Evolutionary conservation across 1,140 invertebrate species (phyloP).

Genomic region (Lucilia cuprina): DNA sequence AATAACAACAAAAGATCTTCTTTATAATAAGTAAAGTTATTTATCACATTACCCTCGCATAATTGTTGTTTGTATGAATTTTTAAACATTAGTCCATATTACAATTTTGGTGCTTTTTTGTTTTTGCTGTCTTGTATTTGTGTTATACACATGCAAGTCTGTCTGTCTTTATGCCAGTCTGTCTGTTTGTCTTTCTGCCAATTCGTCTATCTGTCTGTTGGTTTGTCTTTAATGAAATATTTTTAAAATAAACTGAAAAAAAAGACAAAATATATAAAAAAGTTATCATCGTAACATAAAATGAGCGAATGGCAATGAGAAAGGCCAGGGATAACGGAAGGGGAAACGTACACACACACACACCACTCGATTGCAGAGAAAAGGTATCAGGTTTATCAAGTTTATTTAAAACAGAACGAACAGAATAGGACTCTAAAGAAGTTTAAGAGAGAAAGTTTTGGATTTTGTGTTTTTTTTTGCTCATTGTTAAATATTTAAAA

Average conservation of each 20-base stretch:
- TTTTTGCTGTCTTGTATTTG: not conserved
- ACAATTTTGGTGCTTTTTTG: too few relatives aligned
- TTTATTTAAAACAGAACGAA: not conserved
- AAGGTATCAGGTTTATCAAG: not conserved
- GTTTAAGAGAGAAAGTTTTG: not conserved
- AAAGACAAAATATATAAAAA: not conserved
- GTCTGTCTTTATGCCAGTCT: too few relatives aligned
- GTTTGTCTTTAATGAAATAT: not conserved
- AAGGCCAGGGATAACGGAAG: conserved; percentile 3
- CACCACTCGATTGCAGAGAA: not conserved
- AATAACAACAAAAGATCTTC: too few relatives aligned
- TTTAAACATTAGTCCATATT: not conserved
- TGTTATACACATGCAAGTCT: not conserved
- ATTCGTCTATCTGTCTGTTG: too few relatives aligned
- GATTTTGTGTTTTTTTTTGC: not conserved
- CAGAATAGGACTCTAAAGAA: not conserved
- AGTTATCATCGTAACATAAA: not conserved
- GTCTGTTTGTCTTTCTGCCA: not conserved
- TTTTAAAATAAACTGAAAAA: not conserved
- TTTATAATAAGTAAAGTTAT: not conserved
- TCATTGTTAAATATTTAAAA: not conserved
- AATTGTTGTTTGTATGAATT: not conserved
- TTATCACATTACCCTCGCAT: not conserved
- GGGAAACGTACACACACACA: conserved; percentile 12
- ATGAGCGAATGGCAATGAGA: conserved; percentile 10